Evolutionary conservation across 2,113 vertebrate genomes (phyloP).

Genomic region (Lampris incognitus): DNA sequence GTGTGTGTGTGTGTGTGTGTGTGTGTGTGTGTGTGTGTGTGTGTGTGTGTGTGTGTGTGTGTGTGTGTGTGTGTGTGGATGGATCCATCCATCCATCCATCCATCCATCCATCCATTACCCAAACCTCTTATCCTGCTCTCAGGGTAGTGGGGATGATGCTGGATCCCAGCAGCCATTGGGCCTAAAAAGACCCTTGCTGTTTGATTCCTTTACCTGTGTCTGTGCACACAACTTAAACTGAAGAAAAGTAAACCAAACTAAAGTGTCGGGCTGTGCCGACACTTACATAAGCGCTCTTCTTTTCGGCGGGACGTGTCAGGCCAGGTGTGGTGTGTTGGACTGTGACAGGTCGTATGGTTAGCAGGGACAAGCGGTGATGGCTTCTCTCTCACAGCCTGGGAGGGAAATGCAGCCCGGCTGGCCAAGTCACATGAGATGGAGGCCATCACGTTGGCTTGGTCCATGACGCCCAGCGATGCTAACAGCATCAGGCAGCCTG

Average conservation of each 20-base stretch:
- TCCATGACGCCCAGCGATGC: slow-evolving; percentile 57
- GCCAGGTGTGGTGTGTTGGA: slow-evolving; percentile 49
- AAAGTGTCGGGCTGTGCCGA: background rate
- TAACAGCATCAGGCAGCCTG: slow-evolving; percentile 77
- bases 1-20: no score
- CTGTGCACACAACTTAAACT: background rate
- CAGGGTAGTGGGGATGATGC: no score
- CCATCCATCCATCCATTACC: no score
- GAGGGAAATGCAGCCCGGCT: slow-evolving; percentile 11
- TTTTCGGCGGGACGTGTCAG: slow-evolving; percentile 25
- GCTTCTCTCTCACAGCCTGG: slow-evolving; percentile 32
- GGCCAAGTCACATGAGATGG: slow-evolving; percentile 33
- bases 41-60: background rate
- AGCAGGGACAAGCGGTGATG: slow-evolving; percentile 42
- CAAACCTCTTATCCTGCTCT: no score
- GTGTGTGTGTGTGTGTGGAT: no score
- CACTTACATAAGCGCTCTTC: slow-evolving; percentile 29
- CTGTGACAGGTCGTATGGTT: slow-evolving; percentile 48
- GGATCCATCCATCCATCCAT: no score
- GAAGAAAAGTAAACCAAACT: background rate
- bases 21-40: background rate
- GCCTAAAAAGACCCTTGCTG: no score
- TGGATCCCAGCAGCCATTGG: no score
- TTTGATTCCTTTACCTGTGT: background rate
- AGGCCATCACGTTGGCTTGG: slow-evolving; percentile 17